These are phyloP conservation scores for Nemotelus pantherinus DNA, from an alignment of 2,888 invertebrate species.

Conservation along the genomic window DNA sequence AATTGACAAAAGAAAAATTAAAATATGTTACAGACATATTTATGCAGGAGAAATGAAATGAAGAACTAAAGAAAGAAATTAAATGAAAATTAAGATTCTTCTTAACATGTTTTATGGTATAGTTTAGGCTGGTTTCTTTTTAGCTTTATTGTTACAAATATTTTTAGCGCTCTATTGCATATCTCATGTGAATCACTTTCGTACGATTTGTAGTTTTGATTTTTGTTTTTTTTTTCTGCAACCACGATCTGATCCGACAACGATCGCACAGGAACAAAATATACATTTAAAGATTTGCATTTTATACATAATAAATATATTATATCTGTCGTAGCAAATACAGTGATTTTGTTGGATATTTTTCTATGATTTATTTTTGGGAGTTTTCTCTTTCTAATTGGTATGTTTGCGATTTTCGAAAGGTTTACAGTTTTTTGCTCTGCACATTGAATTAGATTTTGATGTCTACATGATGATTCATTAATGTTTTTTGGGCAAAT, in stretches of 20 bases:
- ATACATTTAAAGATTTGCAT: conserved; percentile 34
- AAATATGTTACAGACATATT: neutral
- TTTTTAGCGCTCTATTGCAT: too few relatives aligned
- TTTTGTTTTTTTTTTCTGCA: neutral
- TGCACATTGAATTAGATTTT: neutral
- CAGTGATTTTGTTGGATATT: conserved; percentile 1
- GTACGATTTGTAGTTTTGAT: neutral
- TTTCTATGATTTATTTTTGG: conserved; percentile 14
- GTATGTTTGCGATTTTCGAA: neutral
- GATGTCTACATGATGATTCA: neutral
- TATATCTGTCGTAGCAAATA: conserved; percentile 40
- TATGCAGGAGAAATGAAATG: too few relatives aligned
- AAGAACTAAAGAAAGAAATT: too few relatives aligned
- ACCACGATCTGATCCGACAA: conserved; percentile 28
- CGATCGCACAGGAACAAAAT: conserved; percentile 3
- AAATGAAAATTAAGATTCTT: too few relatives aligned
- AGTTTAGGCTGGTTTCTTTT: too few relatives aligned
- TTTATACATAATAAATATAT: conserved; percentile 50
- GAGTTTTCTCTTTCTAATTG: conserved; percentile 14
- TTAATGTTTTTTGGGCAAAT: conserved; percentile 29
- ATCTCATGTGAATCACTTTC: neutral
- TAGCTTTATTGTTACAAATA: too few relatives aligned
- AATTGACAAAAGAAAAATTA: conserved; percentile 20
- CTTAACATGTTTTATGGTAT: too few relatives aligned
- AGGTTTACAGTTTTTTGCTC: conserved; percentile 7